A percentile compares a stretch with the other conserved stretches of the same genome.
These are phyloP conservation scores for Cossypha polioptera DNA, from an alignment of 2,797 vertebrate genomes.

Conservation along the genomic window DNA sequence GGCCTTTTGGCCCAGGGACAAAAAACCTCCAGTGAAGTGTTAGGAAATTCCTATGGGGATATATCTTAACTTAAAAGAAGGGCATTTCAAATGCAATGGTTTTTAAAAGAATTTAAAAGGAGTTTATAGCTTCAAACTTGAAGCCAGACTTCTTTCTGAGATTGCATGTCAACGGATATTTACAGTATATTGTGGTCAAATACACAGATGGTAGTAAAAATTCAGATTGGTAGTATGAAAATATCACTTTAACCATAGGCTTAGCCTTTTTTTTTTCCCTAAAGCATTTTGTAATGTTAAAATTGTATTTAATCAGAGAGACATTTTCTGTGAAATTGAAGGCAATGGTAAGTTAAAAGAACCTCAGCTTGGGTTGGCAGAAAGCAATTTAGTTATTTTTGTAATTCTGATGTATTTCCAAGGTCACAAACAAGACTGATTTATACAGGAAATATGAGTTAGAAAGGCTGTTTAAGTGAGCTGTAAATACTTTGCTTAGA, in stretches of 20 bases:
- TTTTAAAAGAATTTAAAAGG: background rate
- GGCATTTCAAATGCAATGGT: background rate
- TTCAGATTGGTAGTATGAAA: background rate
- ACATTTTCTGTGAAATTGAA: constrained; percentile 26
- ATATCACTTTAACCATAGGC: background rate
- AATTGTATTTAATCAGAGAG: constrained; percentile 30
- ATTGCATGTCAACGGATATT: background rate
- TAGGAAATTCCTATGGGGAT: background rate
- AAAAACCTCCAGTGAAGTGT: background rate
- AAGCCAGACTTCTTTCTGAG: background rate
- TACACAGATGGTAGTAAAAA: background rate
- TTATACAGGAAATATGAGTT: constrained; percentile 29
- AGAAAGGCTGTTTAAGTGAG: constrained; percentile 23
- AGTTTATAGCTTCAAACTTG: background rate
- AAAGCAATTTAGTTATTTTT: constrained; percentile 51
- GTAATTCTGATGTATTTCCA: constrained; percentile 1
- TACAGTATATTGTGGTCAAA: background rate
- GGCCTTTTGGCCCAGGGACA: background rate
- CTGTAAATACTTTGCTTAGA: constrained; percentile 29
- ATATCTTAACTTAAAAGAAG: background rate
- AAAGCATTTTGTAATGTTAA: background rate
- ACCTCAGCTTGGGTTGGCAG: background rate
- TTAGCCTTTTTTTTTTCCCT: background rate
- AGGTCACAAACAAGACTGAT: constrained; percentile 46
- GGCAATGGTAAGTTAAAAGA: constrained; percentile 20